phyloP scores from a whole-genome alignment of 2,113 vertebrate genomes.

The Cyprinodon variegatus region DNA sequence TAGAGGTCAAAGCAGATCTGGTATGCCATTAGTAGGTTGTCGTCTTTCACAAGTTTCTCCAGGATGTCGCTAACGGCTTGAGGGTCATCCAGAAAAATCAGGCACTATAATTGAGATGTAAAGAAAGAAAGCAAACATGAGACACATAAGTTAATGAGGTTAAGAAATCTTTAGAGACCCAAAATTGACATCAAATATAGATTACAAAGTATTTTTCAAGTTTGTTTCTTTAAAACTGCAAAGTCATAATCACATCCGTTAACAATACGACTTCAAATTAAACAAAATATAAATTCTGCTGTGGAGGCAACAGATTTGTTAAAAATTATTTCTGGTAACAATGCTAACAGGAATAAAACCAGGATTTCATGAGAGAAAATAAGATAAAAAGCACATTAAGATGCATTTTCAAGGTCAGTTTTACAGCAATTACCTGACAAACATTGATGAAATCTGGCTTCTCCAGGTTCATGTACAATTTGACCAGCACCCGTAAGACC shows the following conservation, averaged over 20 bases:
- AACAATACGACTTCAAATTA: too few species aligned
- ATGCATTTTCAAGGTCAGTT: not conserved
- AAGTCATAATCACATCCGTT: too few species aligned
- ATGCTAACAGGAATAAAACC: too few species aligned
- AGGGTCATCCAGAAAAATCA: conserved; percentile 98
- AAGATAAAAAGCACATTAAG: not conserved
- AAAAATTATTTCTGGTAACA: too few species aligned
- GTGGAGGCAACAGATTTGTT: too few species aligned
- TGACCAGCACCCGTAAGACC: conserved; percentile 94
- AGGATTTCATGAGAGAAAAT: too few species aligned
- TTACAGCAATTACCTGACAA: conserved; percentile 87
- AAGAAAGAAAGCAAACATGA: conserved; percentile 2
- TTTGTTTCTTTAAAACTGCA: too few species aligned
- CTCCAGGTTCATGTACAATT: conserved; percentile 99
- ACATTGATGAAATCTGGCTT: conserved; percentile 99
- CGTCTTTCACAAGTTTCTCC: conserved; percentile 97
- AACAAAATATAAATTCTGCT: too few species aligned
- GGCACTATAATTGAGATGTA: conserved; percentile 80
- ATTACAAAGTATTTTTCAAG: too few species aligned
- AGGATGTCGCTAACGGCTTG: conserved; percentile 98
- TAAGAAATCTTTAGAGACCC: not conserved
- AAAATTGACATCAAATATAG: not conserved
- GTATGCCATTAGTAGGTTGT: conserved; percentile 98
- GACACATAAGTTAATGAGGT: not conserved
- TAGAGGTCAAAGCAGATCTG: conserved; percentile 99